Evolutionary conservation across 2,888 invertebrate species (phyloP).

Genomic region (Lamproptera curius): DNA sequence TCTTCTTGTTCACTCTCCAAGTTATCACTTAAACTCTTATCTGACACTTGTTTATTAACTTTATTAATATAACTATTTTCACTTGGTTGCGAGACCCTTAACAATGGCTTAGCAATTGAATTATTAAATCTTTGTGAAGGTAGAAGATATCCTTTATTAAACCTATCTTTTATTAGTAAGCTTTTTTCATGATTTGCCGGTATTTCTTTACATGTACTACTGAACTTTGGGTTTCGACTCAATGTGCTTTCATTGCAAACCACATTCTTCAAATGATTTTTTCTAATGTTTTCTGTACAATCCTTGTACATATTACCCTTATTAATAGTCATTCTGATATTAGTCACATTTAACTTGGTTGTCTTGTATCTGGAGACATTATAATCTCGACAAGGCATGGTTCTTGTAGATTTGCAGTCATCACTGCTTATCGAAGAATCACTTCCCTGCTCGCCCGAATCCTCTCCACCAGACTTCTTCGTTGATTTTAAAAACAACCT

Average conservation of each 20-base stretch:
- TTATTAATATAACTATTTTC: too few relatives aligned
- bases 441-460: slow-evolving; percentile 57
- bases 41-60: slow-evolving; percentile 6
- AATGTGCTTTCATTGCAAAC: slow-evolving; percentile 22
- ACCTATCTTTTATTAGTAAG: slow-evolving; percentile 43
- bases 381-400: slow-evolving; percentile 35
- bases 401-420: slow-evolving; percentile 45
- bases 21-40: slow-evolving; percentile 20
- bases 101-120: slow-evolving; percentile 23
- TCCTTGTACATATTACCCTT: slow-evolving; percentile 39
- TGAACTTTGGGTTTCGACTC: background rate
- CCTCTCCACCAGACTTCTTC: slow-evolving; percentile 33
- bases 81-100: too few relatives aligned
- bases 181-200: slow-evolving; percentile 7
- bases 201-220: background rate
- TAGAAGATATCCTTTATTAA: slow-evolving; percentile 44
- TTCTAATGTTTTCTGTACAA: slow-evolving; percentile 37
- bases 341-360: slow-evolving; percentile 36
- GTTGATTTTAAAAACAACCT: slow-evolving; percentile 37
- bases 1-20: slow-evolving; percentile 41
- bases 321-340: slow-evolving; percentile 34
- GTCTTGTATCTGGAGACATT: slow-evolving; percentile 27
- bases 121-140: slow-evolving; percentile 56
- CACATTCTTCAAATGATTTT: slow-evolving; percentile 38
- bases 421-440: slow-evolving; percentile 59